Base-by-base conservation (phyloP, 2,797 vertebrate genomes). In the Podargus strigoides region DNA sequence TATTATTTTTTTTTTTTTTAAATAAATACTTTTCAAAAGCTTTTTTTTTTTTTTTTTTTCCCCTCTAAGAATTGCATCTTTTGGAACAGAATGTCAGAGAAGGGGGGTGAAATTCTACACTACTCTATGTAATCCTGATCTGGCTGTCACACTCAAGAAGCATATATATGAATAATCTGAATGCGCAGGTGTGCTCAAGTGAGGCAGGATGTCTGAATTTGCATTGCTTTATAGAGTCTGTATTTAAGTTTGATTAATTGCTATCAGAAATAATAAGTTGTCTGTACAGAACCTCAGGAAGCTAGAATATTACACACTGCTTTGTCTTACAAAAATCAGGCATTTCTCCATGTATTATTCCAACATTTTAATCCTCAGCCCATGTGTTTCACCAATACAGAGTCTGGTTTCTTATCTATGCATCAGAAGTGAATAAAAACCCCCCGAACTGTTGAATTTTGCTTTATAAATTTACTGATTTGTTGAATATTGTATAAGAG, bases 231-330 rank as follows among this genome's bases (percentile, higher is more conserved):
- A n/a, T 32, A 60, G 41, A 84, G 82, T 79, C 85, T 66, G 53
- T 76, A 66, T 97, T 95, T 95, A 85, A 93, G 87, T 96, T 93
- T 96, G 89, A 97, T 96, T 96, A 97, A 96, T 92, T 96, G 76
- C 80, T 91, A 59, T 95, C 93, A 97, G 86, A 87, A 96, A 82
- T 94, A 95, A 94, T 90, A 90, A 95, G 72, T 79, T 84, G 78
- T 86, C 49, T 39, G 4, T 39, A 47, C 21, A 49, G 80, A 96
- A 93, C 37, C 76, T 83, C 14, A 32, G 87, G 85, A 97, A 96
- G 76, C 84, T 89, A 32, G 74, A 93, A n/a, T 66, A 55, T 75
- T 41, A 88, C 47, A 46, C 23, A 60, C 77, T 75, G 56, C 39
- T 74, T 69, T 69, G 50, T 50, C 73, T 27, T 59, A 55, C 36